Evolutionary conservation across 2,888 invertebrate genomes (phyloP).

Genomic region (Dolichomitus sp.): DNA sequence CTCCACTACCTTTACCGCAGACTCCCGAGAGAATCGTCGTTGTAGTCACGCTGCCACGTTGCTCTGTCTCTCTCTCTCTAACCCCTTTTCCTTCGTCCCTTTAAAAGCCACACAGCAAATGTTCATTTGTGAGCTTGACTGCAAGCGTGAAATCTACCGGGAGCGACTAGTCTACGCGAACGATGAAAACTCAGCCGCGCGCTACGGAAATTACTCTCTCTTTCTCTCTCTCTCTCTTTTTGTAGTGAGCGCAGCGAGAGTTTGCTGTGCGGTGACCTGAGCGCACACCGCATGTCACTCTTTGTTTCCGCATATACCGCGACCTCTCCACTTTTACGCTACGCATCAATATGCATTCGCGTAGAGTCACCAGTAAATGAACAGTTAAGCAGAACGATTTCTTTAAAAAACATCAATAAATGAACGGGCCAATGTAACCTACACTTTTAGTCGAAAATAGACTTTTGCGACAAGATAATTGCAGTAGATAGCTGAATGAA

Average conservation of each 20-base stretch:
- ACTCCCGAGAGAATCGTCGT: conserved; percentile 22
- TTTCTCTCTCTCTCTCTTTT: neutral
- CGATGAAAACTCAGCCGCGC: neutral
- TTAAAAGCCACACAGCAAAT: conserved; percentile 66
- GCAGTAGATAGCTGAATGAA: too few species aligned
- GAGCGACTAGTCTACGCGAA: neutral
- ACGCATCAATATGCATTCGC: conserved; percentile 15
- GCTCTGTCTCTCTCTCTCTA: conserved; percentile 12
- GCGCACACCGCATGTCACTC: conserved; percentile 4
- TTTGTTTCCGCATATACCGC: neutral
- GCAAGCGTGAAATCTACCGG: conserved; percentile 21
- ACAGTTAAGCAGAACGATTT: too few species aligned
- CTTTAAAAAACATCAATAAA: too few species aligned
- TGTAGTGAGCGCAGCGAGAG: neutral
- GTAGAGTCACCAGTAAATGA: too few species aligned
- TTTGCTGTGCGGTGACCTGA: conserved; percentile 46
- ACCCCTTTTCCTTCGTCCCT: neutral
- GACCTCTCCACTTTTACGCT: conserved; percentile 15
- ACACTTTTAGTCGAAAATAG: too few species aligned
- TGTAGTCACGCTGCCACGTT: neutral
- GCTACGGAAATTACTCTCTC: neutral
- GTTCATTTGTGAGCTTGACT: conserved; percentile 64
- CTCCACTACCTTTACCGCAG: conserved; percentile 2
- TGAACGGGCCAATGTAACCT: too few species aligned
- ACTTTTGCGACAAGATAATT: too few species aligned